A percentile compares a stretch with the other conserved stretches of the same genome.
Evolutionary conservation across 2,888 invertebrate genomes (phyloP).

Genomic region (Lithophane ornitopus): DNA sequence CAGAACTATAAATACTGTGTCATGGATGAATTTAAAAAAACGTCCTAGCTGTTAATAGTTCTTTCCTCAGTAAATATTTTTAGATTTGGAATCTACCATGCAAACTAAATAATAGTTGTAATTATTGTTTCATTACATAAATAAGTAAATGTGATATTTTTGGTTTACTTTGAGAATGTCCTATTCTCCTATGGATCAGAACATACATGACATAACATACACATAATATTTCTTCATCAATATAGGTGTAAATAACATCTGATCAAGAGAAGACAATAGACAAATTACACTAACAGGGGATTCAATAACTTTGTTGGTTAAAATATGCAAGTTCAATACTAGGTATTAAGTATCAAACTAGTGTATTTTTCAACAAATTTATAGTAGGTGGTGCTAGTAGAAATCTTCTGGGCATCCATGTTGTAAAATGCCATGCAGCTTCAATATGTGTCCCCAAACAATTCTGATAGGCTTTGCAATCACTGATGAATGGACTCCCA

Average conservation of each 20-base stretch:
- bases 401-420: neutral
- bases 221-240: conserved; percentile 28
- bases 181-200: conserved; percentile 18
- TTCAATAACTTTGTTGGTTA: conserved; percentile 20
- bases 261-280: conserved; percentile 5
- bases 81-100: conserved; percentile 41
- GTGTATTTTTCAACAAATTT: conserved; percentile 35
- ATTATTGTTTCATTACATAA: conserved; percentile 4
- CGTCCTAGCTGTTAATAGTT: conserved; percentile 13
- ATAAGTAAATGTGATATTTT: conserved; percentile 12
- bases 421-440: neutral
- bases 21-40: conserved; percentile 38
- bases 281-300: conserved; percentile 5
- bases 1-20: conserved; percentile 25
- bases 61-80: conserved; percentile 45
- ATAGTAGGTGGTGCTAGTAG: neutral
- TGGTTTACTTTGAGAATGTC: conserved; percentile 3
- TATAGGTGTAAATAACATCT: neutral
- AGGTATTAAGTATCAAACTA: conserved; percentile 19
- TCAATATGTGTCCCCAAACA: neutral
- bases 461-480: neutral
- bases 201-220: conserved; percentile 24
- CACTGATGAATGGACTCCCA: neutral
- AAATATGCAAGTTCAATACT: conserved; percentile 43
- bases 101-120: conserved; percentile 4